Conservation (phyloP, 2,797 vertebrate genomes). For the Notoglanidium macrostoma region DNA sequence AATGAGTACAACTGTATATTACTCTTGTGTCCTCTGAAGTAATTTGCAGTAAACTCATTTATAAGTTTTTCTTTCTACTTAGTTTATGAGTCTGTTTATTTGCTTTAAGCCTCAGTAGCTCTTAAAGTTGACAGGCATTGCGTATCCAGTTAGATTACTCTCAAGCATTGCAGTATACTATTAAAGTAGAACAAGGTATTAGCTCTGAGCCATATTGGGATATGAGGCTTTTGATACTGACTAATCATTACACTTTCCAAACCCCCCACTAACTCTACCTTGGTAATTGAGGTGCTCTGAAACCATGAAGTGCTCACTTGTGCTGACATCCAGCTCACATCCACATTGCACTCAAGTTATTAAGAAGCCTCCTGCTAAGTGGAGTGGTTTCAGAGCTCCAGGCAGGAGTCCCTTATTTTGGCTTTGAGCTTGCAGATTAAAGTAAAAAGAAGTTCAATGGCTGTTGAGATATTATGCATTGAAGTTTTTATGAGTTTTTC, state of each 20-base stretch:
- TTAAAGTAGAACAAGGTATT: not conserved
- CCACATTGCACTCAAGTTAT: no score
- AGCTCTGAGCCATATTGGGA: slow-evolving; percentile 8
- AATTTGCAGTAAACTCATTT: not conserved
- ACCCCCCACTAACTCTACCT: not conserved
- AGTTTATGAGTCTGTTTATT: not conserved
- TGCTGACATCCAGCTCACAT: not conserved
- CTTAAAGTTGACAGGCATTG: not conserved
- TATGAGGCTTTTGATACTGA: not conserved
- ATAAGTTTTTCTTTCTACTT: not conserved
- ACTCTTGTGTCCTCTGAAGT: not conserved
- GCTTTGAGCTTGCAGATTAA: slow-evolving; percentile 5
- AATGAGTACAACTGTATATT: not conserved
- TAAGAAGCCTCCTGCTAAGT: slow-evolving; percentile 35
- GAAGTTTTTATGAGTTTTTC: not conserved
- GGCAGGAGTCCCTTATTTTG: not conserved
- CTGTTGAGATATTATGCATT: not conserved
- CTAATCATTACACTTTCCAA: not conserved
- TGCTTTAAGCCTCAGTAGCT: not conserved
- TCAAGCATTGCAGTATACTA: not conserved
- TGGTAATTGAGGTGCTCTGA: slow-evolving; percentile 9
- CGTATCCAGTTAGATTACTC: not conserved
- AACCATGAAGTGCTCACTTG: not conserved
- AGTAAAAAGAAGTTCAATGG: not conserved
- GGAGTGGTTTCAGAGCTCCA: slow-evolving; percentile 34